Evolutionary conservation across 1,140 invertebrate species (phyloP).

Genomic region (Paracyclopina nana): DNA sequence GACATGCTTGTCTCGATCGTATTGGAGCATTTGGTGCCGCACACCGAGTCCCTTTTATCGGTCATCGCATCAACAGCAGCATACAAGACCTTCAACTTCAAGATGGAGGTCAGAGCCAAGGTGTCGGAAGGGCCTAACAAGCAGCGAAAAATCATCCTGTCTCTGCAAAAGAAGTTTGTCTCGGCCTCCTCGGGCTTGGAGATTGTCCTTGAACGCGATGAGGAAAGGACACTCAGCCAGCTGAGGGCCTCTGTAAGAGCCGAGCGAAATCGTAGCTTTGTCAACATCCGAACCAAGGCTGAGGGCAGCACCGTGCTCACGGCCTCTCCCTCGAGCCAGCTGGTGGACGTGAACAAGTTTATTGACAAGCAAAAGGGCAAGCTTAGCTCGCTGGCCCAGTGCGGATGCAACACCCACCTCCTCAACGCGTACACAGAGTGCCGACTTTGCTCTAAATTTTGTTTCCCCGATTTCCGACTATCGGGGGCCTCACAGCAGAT

Average conservation of each 20-base stretch:
- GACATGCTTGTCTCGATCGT: conserved; percentile 6
- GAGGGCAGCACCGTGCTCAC: neutral
- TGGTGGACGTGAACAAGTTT: conserved; percentile 1
- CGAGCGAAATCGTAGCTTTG: neutral
- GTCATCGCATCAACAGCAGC: conserved; percentile 2
- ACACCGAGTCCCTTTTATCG: conserved; percentile 6
- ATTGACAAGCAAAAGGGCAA: neutral
- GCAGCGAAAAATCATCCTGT: neutral
- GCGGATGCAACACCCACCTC: conserved; percentile 8
- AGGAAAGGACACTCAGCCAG: neutral
- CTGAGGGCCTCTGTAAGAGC: neutral
- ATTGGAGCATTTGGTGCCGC: conserved; percentile 12
- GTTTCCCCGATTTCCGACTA: conserved; percentile 15
- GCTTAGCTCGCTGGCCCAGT: neutral
- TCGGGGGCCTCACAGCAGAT: neutral
- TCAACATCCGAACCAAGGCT: neutral
- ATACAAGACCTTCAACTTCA: conserved; percentile 10
- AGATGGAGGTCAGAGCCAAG: conserved; percentile 1
- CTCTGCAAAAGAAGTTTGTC: conserved; percentile 5
- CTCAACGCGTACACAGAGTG: conserved; percentile 6
- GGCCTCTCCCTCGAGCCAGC: neutral
- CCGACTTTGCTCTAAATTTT: conserved; percentile 11
- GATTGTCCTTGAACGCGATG: neutral
- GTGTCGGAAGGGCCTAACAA: conserved; percentile 1
- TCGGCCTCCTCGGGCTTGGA: neutral